Base-by-base conservation (phyloP, 2,797 vertebrate species). In the Brotula barbata region DNA sequence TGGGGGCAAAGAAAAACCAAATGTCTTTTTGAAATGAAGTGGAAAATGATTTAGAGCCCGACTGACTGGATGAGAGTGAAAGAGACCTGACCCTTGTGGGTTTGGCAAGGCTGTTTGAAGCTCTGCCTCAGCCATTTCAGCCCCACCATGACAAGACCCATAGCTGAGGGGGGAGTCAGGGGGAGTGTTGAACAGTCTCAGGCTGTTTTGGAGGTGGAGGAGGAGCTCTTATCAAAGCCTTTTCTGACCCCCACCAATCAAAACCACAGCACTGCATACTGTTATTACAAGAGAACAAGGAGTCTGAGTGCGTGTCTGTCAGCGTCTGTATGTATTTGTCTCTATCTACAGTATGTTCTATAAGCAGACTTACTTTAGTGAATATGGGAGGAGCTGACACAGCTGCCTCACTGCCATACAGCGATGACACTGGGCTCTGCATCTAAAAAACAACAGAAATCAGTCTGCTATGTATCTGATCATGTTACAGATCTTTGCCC, bases 381-480 rank as follows among this genome's bases (percentile, higher is more conserved):
- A 98, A 96, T 31, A 89, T 31, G 42, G 95, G 96, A 60, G 92
- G 85, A 28, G 89, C 81, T 46, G 88, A 33, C 31, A 33, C 91
- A n/a, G n/a, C n/a, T n/a, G n/a, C n/a, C 66, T 96, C 95, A 16
- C 82, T 81, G 23, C 71, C 85, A 52, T 87, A 92, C 39, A 94
- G 78, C 22, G 90, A 89, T 0, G 91, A 92, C 73, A 93, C 90
- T 6, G 95, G 95, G 70, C 95, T 98, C 87, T 94, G 95, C 78
- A 90, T 89, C 96, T 98, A 68, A 61, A 69, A 48, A 11, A 33
- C 31, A 33, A 33, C 11, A 11, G 31, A 33, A 11, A 33, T 7
- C 16, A 14, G 3, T 58, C 13, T 61, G 33, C 48, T 17, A 34
- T 8, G n/a, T 0, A 1, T n/a, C 2, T 37, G 4, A 2, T 42